phyloP scores from a whole-genome alignment of 2,888 invertebrate species.

The Agrypnus murinus region DNA sequence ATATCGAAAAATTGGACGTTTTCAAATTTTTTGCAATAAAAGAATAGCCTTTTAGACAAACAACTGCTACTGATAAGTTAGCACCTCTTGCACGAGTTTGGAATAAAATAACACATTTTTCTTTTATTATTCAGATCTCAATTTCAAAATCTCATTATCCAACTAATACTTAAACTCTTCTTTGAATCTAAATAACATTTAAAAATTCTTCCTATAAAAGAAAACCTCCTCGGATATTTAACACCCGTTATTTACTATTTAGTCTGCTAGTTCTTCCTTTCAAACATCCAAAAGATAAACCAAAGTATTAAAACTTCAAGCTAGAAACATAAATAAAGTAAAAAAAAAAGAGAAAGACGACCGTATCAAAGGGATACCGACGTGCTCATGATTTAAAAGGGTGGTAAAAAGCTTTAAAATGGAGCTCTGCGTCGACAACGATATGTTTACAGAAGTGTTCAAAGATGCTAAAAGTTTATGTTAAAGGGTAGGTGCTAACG shows the following conservation, averaged over 20 bases:
- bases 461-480: constrained; percentile 47
- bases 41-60: no score
- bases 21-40: no score
- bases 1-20: no score
- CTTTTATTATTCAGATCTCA: no score
- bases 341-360: constrained; percentile 37
- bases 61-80: no score
- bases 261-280: constrained; percentile 48
- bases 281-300: constrained; percentile 46
- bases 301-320: constrained; percentile 40
- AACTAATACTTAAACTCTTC: no score
- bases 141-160: no score
- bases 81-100: no score
- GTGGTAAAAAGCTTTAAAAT: constrained; percentile 43
- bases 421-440: constrained; percentile 42
- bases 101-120: no score
- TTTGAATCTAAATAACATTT: no score
- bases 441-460: constrained; percentile 46
- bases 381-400: constrained; percentile 29
- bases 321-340: constrained; percentile 47
- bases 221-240: constrained; percentile 29
- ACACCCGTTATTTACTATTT: constrained; percentile 51
- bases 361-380: constrained; percentile 47
- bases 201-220: no score
- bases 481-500: constrained; percentile 46